Percentiles rank a stretch among this genome's conserved stretches.
Evolutionary conservation across 1,140 invertebrate genomes (phyloP).

Genomic region (Cotesia typhae): DNA sequence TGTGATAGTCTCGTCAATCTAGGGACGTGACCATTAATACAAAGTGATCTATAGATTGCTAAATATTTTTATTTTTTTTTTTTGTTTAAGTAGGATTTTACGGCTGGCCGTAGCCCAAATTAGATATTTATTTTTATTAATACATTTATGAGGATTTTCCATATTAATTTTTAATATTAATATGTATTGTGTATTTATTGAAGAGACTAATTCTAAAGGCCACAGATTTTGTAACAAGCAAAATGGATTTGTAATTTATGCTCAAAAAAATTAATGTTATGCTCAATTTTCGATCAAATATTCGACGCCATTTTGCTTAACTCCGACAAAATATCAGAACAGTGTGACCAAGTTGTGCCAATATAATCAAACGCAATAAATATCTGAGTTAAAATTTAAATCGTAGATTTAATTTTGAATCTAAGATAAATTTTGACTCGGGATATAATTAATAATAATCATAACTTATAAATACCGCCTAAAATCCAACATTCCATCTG

Average conservation of each 20-base stretch:
- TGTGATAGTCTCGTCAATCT: slow-evolving; percentile 59
- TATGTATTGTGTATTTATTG: not conserved
- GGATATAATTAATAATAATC: not conserved
- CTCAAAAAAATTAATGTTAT: no score
- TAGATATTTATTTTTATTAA: slow-evolving; percentile 27
- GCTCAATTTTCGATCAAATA: no score
- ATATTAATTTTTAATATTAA: not conserved
- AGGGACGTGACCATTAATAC: slow-evolving; percentile 47
- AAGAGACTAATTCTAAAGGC: not conserved
- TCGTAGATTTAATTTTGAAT: no score
- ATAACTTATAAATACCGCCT: no score
- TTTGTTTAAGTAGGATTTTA: not conserved
- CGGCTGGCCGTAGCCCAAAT: slow-evolving; percentile 15
- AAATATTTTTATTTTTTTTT: not conserved
- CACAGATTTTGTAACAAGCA: no score
- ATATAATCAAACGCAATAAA: not conserved
- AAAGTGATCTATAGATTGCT: slow-evolving; percentile 44
- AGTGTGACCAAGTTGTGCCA: slow-evolving; percentile 49
- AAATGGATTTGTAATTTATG: no score
- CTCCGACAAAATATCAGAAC: slow-evolving; percentile 15
- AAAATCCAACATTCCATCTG: no score
- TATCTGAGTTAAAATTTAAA: no score
- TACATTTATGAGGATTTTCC: not conserved
- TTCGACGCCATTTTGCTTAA: no score
- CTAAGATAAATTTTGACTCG: no score